Conservation (phyloP, 2,113 vertebrate species). For the Ageneiosus marmoratus region DNA sequence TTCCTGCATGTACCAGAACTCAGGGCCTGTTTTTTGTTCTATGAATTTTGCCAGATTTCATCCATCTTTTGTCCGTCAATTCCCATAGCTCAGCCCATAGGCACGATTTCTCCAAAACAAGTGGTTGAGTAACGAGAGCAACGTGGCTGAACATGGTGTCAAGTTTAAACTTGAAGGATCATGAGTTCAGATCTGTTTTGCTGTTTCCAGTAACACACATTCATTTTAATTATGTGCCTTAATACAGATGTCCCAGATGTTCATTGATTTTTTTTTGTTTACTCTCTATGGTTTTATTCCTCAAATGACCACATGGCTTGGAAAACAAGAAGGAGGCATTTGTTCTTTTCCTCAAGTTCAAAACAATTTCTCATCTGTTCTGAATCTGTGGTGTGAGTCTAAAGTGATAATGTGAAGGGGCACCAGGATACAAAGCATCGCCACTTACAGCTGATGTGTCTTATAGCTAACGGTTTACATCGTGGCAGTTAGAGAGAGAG, state of each 20-base stretch:
- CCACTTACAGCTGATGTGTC: not conserved
- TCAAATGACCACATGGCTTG: not conserved
- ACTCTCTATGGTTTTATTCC: not conserved
- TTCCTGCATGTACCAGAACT: no score
- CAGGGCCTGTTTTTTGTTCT: not conserved
- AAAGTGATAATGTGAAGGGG: not conserved
- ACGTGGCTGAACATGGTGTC: not conserved
- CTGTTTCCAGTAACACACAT: not conserved
- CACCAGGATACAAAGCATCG: not conserved
- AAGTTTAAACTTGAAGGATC: not conserved
- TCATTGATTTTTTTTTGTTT: not conserved
- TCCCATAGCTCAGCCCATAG: no score
- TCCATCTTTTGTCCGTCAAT: not conserved
- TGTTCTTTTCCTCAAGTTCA: not conserved
- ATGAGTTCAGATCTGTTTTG: not conserved
- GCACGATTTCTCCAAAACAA: not conserved
- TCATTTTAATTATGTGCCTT: not conserved
- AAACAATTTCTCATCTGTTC: not conserved
- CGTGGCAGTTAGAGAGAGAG: not conserved
- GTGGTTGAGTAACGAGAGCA: not conserved
- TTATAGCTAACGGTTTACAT: not conserved
- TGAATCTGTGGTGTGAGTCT: not conserved
- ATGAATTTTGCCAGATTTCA: not conserved
- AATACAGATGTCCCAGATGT: not conserved
- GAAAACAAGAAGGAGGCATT: not conserved